Evolutionary conservation across 1,140 invertebrate genomes (phyloP), one percentile per base, ranked within the genome.

Genomic region (Tribolium castaneum): DNA sequence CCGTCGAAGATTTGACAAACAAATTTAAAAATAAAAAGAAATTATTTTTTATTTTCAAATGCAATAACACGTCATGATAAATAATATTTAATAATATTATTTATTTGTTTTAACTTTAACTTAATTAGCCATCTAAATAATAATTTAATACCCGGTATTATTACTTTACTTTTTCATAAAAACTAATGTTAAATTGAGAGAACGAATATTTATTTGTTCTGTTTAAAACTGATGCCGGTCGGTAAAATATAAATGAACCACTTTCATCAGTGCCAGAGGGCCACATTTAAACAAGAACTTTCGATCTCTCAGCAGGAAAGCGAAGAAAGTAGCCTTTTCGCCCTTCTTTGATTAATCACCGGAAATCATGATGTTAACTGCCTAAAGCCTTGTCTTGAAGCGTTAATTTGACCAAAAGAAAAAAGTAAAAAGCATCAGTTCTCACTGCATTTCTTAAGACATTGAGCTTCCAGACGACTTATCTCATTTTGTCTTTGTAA

Each of bases 221-320:
- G 16, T 19, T 19, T 30, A 30, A 3, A 30, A 22, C 19, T 6
- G 19, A 59, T 10, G 12, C 5, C 12, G 14, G n/a, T 59, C 16
- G 39, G 39, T 9, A 9, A 59, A 25, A 66, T 35, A 66, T 7
- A 3, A 34, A 35, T 62, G 56, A 30, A 34, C 25, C 30, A 66
- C 59, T 66, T 66, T 66, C 59, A 66, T 66, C 59, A 13, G n/a
- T 13, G 59, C 59, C 30, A 12, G 25, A 66, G 59, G 59, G 13
- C 30, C 30, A 35, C 25, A 59, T 25, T 13, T 35, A 35, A 35
- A 34, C 59, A 35, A 66, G 59, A 66, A 66, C 59, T 66, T 66
- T 66, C 59, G 59, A 66, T 66, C 59, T 35, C 30, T 35, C 59
- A 30, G 7, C 25, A 54, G 7, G 16, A 59, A 30, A 59, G 25